These are phyloP conservation scores for Xestia xanthographa DNA, from an alignment of 2,888 invertebrate species.

Conservation along the genomic window DNA sequence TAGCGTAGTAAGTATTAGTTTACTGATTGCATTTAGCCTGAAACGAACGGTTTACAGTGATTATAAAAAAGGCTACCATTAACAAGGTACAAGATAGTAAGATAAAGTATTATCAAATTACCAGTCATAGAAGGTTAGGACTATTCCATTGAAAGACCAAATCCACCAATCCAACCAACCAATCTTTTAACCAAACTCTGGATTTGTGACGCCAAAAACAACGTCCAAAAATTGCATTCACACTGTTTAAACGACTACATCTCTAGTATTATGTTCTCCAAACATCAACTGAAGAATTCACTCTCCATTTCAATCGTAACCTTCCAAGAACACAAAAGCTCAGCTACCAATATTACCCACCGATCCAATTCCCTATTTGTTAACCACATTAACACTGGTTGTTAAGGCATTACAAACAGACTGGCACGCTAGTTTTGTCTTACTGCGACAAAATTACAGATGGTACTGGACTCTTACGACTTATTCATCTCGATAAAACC, in stretches of 20 bases:
- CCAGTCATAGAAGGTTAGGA: neutral
- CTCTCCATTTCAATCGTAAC: conserved; percentile 35
- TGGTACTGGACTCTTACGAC: neutral
- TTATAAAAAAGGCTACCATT: neutral
- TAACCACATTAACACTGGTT: conserved; percentile 71
- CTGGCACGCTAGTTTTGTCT: conserved; percentile 69
- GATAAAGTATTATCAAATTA: too few species aligned
- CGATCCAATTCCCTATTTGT: conserved; percentile 79
- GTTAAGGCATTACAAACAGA: conserved; percentile 77
- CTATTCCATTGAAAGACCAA: neutral
- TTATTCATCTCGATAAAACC: too few species aligned
- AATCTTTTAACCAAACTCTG: neutral
- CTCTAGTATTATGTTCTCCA: neutral
- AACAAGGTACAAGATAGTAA: too few species aligned
- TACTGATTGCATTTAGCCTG: neutral
- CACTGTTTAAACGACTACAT: too few species aligned
- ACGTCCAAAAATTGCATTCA: neutral
- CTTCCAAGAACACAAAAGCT: conserved; percentile 76
- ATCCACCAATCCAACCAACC: too few species aligned
- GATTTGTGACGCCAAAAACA: neutral
- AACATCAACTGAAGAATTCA: neutral
- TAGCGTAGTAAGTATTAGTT: neutral
- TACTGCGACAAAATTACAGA: conserved; percentile 73
- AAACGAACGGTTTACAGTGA: neutral
- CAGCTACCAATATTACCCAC: conserved; percentile 83